Evolutionary conservation across 2,797 vertebrate genomes (phyloP).

Genomic region (Myiothlypis coronata): DNA sequence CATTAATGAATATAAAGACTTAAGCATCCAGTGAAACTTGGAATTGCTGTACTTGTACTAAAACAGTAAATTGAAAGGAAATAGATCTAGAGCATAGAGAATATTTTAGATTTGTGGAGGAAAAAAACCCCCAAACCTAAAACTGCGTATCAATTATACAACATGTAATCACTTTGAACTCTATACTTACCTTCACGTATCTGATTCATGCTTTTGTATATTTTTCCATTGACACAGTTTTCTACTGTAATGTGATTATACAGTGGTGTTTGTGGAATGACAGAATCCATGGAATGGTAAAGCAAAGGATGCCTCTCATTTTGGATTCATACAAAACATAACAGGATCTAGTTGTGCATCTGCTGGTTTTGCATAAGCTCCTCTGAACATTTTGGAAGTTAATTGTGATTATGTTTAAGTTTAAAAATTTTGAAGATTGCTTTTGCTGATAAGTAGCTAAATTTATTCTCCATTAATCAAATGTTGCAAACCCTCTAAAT

Average conservation of each 20-base stretch:
- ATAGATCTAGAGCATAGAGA: neutral
- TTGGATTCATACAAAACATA: neutral
- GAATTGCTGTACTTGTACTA: neutral
- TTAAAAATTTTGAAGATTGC: neutral
- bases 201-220: neutral
- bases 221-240: neutral
- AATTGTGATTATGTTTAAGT: neutral
- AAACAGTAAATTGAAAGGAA: neutral
- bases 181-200: neutral
- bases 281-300: neutral
- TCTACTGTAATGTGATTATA: neutral
- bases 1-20: neutral
- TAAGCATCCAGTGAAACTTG: neutral
- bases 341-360: neutral
- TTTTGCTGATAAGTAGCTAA: neutral
- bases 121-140: accelerated
- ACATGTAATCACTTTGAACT: neutral
- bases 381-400: neutral
- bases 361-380: neutral
- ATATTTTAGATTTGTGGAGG: neutral
- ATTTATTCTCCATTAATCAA: neutral
- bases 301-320: neutral
- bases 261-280: neutral
- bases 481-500: neutral
- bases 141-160: neutral